These are phyloP conservation scores for Turdus rufiventris DNA, from an alignment of 2,113 vertebrate genomes.

Conservation along the genomic window DNA sequence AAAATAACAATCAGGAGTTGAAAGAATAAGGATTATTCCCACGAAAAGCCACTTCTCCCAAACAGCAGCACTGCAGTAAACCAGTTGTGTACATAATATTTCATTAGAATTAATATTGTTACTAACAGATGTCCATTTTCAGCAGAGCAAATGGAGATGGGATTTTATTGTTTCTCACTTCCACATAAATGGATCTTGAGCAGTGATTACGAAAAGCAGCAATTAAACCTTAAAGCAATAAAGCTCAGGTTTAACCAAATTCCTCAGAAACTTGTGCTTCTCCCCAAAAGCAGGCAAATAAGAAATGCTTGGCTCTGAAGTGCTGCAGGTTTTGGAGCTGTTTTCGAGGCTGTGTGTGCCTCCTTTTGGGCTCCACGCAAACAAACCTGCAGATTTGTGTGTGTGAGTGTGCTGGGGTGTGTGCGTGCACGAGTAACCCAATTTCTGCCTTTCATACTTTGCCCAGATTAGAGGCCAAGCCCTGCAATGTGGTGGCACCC, in stretches of 20 bases:
- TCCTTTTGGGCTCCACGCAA: not conserved
- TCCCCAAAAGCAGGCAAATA: not conserved
- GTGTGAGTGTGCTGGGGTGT: not conserved
- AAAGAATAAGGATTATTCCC: slow-evolving; percentile 42
- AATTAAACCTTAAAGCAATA: slow-evolving; percentile 24
- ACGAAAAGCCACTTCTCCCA: slow-evolving; percentile 35
- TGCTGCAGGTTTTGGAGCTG: not conserved
- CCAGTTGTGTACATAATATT: slow-evolving; percentile 60
- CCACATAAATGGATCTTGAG: slow-evolving; percentile 61
- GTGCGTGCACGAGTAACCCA: slow-evolving; percentile 14
- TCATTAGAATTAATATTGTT: slow-evolving; percentile 64
- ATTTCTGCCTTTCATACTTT: slow-evolving; percentile 50
- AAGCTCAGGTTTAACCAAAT: not conserved
- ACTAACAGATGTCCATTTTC: slow-evolving; percentile 59
- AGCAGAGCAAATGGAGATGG: slow-evolving; percentile 32
- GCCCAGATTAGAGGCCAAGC: slow-evolving; percentile 54
- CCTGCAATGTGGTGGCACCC: slow-evolving; percentile 16
- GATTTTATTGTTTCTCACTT: slow-evolving; percentile 69
- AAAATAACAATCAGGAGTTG: slow-evolving; percentile 40
- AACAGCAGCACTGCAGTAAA: slow-evolving; percentile 45
- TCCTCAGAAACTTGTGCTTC: not conserved
- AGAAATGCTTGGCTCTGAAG: not conserved
- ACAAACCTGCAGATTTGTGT: not conserved
- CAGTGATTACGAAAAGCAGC: slow-evolving; percentile 49
- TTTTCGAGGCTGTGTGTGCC: not conserved